These are phyloP conservation scores for Tapirus terrestris DNA, from an alignment of 2,113 vertebrate genomes.

Conservation along the genomic window DNA sequence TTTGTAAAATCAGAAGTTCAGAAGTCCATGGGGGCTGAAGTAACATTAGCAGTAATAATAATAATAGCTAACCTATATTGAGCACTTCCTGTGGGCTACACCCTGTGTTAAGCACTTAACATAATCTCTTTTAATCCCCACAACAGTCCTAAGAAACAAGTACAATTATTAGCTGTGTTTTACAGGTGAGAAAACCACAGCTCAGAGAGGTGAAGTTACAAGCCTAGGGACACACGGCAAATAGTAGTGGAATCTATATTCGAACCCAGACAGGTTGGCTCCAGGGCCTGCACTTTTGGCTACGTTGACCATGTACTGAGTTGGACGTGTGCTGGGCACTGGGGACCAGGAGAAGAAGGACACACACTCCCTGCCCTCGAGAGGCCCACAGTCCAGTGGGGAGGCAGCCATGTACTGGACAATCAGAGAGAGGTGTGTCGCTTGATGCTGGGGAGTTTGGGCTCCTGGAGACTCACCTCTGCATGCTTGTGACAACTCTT, in stretches of 20 bases:
- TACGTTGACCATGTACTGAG: neutral
- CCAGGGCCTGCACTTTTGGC: neutral
- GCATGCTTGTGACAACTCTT: fast-evolving
- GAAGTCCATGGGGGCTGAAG: neutral
- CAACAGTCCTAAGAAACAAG: neutral
- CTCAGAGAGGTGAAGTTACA: neutral
- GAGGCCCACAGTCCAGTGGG: neutral
- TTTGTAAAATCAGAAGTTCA: conserved; percentile 28
- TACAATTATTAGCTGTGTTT: neutral
- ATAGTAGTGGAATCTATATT: neutral
- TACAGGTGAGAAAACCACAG: neutral
- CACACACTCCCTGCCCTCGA: neutral
- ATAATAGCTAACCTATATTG: neutral
- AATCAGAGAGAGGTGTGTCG: fast-evolving
- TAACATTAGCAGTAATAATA: neutral
- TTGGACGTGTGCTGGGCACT: neutral
- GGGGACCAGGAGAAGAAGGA: neutral
- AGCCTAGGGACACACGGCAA: neutral
- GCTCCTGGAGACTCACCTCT: neutral
- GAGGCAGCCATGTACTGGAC: neutral
- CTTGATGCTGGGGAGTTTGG: too few species aligned
- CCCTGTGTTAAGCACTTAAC: neutral
- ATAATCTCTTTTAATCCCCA: neutral
- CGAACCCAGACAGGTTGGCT: neutral
- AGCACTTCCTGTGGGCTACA: neutral